phyloP scores from a whole-genome alignment of 2,113 vertebrate genomes.

The Rana temporaria region DNA sequence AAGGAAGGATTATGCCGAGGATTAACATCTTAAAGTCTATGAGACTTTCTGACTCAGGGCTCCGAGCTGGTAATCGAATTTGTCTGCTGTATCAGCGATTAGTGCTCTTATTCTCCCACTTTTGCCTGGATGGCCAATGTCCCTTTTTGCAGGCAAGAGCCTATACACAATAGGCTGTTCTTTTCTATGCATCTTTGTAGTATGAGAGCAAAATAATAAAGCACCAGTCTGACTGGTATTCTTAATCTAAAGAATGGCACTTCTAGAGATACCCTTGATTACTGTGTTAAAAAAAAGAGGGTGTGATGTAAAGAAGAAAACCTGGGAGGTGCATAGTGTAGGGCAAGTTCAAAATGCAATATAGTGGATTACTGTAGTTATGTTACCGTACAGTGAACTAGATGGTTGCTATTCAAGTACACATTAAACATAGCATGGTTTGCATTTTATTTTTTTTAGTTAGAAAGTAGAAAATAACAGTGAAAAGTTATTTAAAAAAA shows the following conservation, averaged over 20 bases:
- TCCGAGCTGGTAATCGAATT: conserved; percentile 85
- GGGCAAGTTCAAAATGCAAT: background rate
- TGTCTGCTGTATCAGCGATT: conserved; percentile 84
- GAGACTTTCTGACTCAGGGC: conserved; percentile 89
- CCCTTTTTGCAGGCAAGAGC: conserved; percentile 78
- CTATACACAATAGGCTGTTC: conserved; percentile 69
- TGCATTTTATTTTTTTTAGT: no score
- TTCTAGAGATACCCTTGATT: conserved; percentile 46
- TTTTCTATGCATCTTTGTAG: conserved; percentile 70
- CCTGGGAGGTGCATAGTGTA: background rate
- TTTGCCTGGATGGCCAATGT: conserved; percentile 73
- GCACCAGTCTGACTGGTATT: conserved; percentile 33
- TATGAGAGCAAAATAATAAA: conserved; percentile 62
- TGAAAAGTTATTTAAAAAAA: no score
- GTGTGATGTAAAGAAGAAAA: conserved; percentile 32
- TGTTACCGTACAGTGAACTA: background rate
- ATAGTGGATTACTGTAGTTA: background rate
- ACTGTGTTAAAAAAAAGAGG: conserved; percentile 62
- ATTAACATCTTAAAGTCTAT: conserved; percentile 88
- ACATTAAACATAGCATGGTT: no score
- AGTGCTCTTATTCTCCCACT: conserved; percentile 76
- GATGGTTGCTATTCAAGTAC: no score
- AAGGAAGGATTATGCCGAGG: conserved; percentile 84
- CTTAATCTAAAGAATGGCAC: conserved; percentile 65
- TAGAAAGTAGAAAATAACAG: no score